Base-by-base conservation (phyloP, 1,140 invertebrate species). In the Lasioglossum baleicum region DNA sequence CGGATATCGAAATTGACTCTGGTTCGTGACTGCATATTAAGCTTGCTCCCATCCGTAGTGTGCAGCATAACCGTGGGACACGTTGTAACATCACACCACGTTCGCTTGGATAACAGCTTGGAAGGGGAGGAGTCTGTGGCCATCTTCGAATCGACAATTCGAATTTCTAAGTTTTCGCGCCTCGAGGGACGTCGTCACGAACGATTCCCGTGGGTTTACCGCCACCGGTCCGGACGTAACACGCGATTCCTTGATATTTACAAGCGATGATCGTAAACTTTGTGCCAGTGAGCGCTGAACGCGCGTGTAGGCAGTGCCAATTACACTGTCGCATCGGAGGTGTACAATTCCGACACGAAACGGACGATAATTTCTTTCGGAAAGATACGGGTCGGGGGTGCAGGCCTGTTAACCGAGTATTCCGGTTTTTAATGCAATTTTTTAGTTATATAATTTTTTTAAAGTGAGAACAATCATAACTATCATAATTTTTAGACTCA, bases 21-120 rank as follows among this genome's bases (percentile, higher is more conserved):
- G 44, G 44, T 13, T 44, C 44, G 44, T 10, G 44, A 44, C 8
- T 48, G 44, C 44, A 48, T 48, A 13, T 48, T 48, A 11, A 35
- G 44, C 44, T 48, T 48, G 44, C 10, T 48, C 10, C 10, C 44
- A 13, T 48, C 44, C 10, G 44, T 48, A 48, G 44, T 58, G 74
- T 69, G 17, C 76, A 80, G 74, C 63, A 66, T 83, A 77, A 70
- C 65, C 78, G 78, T 76, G 51, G 42, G 65, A 75, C 71, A 81
- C 68, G 65, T 67, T 69, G 70, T 77, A 84, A 85, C 82, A 69
- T 58, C 40, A 60, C 53, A 26, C 42, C 56, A 15, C 67, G 44
- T 75, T 81, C 71, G 77, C 66, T 63, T 80, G 69, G 74, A 83
- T 80, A 83, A 79, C 53, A 44, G 71, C 51, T 58, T 22, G 69